Conservation (phyloP, 2,797 vertebrate genomes). For the Tolypeutes matacus region DNA sequence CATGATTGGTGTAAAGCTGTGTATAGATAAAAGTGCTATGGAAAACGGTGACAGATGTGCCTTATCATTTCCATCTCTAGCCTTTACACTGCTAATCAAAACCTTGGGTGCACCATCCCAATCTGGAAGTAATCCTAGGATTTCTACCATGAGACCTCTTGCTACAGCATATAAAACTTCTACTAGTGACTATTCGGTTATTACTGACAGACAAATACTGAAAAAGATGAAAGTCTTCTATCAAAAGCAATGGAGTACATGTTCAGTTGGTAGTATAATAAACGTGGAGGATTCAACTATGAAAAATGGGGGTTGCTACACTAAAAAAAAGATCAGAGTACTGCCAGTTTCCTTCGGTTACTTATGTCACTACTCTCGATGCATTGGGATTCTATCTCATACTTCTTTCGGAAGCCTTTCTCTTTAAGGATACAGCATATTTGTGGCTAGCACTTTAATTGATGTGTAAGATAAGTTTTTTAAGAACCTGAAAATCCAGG, state of each 20-base stretch:
- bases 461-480: conserved; percentile 73
- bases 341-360: conserved; percentile 84
- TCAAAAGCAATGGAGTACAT: conserved; percentile 98
- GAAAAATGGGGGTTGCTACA: background rate
- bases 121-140: no score
- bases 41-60: no score
- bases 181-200: conserved; percentile 88
- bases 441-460: conserved; percentile 87
- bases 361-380: conserved; percentile 87
- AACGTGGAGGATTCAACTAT: background rate
- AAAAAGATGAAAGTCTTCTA: conserved; percentile 96
- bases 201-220: conserved; percentile 96
- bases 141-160: no score
- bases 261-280: conserved; percentile 95
- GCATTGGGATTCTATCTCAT: conserved; percentile 34
- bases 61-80: no score
- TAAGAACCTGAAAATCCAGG: conserved; percentile 61
- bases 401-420: no score
- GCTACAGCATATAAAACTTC: no score
- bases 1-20: no score
- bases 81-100: no score
- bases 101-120: no score
- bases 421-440: conserved; percentile 48
- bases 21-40: no score
- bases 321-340: background rate